phyloP scores from a whole-genome alignment of 2,113 vertebrate genomes.

The Alaudala cheleensis region DNA sequence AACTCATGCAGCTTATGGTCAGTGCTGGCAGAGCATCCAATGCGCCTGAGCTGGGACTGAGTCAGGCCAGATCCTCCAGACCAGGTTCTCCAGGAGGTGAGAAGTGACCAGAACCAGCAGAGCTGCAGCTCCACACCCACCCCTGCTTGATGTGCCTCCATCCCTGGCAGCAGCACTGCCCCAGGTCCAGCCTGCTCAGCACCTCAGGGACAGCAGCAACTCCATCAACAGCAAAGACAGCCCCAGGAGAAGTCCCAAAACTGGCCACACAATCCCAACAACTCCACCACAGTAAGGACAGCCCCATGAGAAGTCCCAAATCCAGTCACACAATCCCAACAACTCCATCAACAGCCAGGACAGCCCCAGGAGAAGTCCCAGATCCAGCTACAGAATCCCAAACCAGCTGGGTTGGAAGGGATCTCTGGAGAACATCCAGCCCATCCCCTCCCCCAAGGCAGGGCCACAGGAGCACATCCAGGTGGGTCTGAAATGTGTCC shows the following conservation, averaged over 20 bases:
- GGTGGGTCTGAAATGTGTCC: not conserved
- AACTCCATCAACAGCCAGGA: not conserved
- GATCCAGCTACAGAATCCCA: not conserved
- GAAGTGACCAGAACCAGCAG: not conserved
- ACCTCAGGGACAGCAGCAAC: not conserved
- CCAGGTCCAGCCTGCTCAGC: not conserved
- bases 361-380: not conserved
- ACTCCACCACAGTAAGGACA: not conserved
- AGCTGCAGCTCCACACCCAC: not conserved
- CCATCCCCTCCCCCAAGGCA: not conserved
- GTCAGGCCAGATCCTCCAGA: not conserved
- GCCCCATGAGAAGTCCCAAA: not conserved
- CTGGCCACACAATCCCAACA: not conserved
- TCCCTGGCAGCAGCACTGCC: not conserved
- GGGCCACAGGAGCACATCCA: not conserved
- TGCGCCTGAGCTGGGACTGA: not conserved
- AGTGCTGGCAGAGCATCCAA: not conserved
- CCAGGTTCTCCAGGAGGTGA: not conserved
- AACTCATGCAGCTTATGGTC: not conserved
- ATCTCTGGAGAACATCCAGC: not conserved
- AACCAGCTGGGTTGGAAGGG: rapidly evolving
- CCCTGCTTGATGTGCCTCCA: not conserved
- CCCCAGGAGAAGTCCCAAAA: too few relatives aligned
- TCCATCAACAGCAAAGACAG: not conserved
- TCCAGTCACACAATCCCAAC: not conserved